A percentile compares a stretch with the other conserved stretches of the same genome.
These are phyloP conservation scores for Caenorhabditis imperialis DNA, from an alignment of 2,888 invertebrate species.

Conservation along the genomic window DNA sequence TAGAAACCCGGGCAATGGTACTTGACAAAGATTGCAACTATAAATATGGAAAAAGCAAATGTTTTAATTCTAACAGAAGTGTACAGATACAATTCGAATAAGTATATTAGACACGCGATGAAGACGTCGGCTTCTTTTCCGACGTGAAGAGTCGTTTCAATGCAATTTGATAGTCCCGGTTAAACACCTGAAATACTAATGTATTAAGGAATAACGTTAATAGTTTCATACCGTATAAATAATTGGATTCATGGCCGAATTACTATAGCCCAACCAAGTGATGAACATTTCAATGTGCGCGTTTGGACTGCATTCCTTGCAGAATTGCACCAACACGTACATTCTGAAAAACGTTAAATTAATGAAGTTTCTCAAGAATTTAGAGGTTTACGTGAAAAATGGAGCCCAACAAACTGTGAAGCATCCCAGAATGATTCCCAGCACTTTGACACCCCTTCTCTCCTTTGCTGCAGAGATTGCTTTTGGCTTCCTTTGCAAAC, in stretches of 20 bases:
- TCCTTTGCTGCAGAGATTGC: conserved; percentile 78
- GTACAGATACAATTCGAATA: neutral
- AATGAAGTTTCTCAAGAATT: too few species aligned
- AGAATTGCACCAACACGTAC: conserved; percentile 78
- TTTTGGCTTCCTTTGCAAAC: conserved; percentile 76
- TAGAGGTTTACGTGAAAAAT: conserved; percentile 74
- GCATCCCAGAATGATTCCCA: conserved; percentile 78
- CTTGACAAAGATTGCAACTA: conserved; percentile 24
- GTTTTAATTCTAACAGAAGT: conserved; percentile 7
- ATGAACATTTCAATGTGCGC: conserved; percentile 78
- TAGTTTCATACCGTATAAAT: conserved; percentile 74
- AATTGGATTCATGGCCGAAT: conserved; percentile 78
- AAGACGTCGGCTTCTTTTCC: conserved; percentile 51
- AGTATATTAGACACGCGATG: conserved; percentile 39
- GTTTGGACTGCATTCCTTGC: conserved; percentile 71
- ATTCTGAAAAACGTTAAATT: conserved; percentile 62
- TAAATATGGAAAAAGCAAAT: neutral
- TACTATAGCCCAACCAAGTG: conserved; percentile 77
- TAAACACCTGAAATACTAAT: conserved; percentile 71
- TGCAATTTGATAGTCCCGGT: conserved; percentile 78
- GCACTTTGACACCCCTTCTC: conserved; percentile 75
- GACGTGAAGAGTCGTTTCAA: conserved; percentile 75
- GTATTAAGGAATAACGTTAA: neutral
- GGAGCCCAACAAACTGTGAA: conserved; percentile 78
- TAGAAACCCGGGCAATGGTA: conserved; percentile 33